Conservation (phyloP, 2,888 invertebrate genomes). For the Clunio marinus region DNA sequence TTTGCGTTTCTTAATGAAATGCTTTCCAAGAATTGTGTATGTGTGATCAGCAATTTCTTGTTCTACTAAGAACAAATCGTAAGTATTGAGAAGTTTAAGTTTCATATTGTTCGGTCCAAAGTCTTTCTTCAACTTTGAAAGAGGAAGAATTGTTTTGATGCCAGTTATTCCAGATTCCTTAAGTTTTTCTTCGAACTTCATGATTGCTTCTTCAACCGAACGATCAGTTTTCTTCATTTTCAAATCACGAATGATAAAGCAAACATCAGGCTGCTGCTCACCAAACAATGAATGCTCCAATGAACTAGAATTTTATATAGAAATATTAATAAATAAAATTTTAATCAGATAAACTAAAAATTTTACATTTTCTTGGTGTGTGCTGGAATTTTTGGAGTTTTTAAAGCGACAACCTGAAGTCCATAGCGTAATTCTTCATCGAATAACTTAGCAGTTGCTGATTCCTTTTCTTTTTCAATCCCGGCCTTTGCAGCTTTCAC, state of each 20-base stretch:
- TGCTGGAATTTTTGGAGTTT: constrained; percentile 27
- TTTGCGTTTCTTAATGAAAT: constrained; percentile 32
- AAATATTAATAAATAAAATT: neutral
- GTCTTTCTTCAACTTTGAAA: constrained; percentile 14
- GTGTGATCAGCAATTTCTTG: constrained; percentile 29
- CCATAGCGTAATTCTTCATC: constrained; percentile 29
- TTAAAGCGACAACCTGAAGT: constrained; percentile 13
- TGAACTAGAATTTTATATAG: neutral
- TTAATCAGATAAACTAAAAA: too few relatives aligned
- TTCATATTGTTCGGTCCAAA: constrained; percentile 24
- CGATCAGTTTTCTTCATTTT: constrained; percentile 11
- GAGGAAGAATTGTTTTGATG: constrained; percentile 15
- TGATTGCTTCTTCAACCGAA: constrained; percentile 15
- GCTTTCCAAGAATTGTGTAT: constrained; percentile 34
- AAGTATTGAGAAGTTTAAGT: constrained; percentile 18
- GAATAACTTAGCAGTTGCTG: constrained; percentile 14
- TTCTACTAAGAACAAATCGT: constrained; percentile 31
- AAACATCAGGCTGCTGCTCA: constrained; percentile 25
- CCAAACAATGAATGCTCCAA: constrained; percentile 10
- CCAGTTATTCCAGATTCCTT: constrained; percentile 6
- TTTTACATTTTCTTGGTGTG: constrained; percentile 31
- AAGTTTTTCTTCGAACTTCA: constrained; percentile 16
- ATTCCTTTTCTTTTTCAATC: constrained; percentile 16
- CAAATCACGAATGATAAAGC: constrained; percentile 33
- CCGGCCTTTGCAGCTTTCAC: constrained; percentile 13